Base-by-base conservation (phyloP, 1,140 invertebrate species). In the Portunus trituberculatus region DNA sequence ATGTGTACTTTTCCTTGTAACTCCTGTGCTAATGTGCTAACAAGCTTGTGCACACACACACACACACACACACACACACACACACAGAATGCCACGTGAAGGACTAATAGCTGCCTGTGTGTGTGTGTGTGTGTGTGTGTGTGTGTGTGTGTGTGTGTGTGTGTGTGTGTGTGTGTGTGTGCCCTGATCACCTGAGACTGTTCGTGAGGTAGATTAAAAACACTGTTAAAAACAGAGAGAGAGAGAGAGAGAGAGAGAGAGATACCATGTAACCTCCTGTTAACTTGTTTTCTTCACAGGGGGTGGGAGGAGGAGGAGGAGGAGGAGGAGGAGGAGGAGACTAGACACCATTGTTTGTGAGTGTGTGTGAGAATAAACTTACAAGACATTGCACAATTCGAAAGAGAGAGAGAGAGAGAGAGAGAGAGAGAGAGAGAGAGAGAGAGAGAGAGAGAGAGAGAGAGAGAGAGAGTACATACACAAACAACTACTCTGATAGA, bases 21-120 rank as follows among this genome's bases (percentile, higher is more conserved):
- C 39, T 39, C 39, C 39, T 39, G 39, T 39, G 39, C 39, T 39
- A 39, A 39, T 39, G 39, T 39, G 39, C 39, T 39, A 39, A 39
- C 39, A 39, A 39, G 39, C 7, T 3, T 88, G 31, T 32, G 31
- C 83, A 84, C 83, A 84, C 83, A 84, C 83, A 84, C 83, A 84
- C 83, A 84, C 83, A 84, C 83, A 84, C 83, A 84, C 83, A 84
- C 83, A 84, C 83, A 84, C 83, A 84, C 31, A 84, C 31, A 84
- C 31, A 84, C 31, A 84, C 31, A 84, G 8, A 84, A 3, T 20
- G 8, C 12, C 31, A 84, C 28, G 28, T 82, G 28, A 3, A 28
- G 76, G 28, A 0, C 28, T 82, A 3, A 20, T 25, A 8, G 20
- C 76, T 28, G 0, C 76, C 76, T 20, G 20, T 7, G 3, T 7